Base-by-base conservation (phyloP, 1,140 invertebrate genomes). In the Oryzaephilus surinamensis region DNA sequence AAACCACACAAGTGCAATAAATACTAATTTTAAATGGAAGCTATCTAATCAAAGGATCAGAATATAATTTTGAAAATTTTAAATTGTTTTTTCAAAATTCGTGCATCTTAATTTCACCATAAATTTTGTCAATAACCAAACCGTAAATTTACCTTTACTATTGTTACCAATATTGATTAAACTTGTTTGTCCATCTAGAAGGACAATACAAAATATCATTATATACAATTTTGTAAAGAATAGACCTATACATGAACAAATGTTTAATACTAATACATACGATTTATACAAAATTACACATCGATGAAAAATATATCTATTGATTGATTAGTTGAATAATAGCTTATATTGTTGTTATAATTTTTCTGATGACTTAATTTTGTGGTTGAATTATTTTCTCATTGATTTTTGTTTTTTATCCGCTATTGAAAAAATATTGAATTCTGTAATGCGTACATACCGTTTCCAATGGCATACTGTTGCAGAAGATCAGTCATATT, bases 401-500 rank as follows among this genome's bases (percentile, higher is more conserved):
- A n/a, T n/a, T n/a, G n/a, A n/a, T n/a, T n/a, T n/a, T n/a, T n/a
- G n/a, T n/a, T n/a, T n/a, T n/a, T n/a, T n/a, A n/a, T n/a, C n/a
- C n/a, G 1, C 10, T 21, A 10, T 21, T 21, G 23, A n/a, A 24
- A 24, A n/a, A n/a, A 24, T 33, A 10, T 32, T n/a, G n/a, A 15
- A 32, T 7, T 32, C n/a, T 26, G 19, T 30, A 12, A 12, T 7
- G 11, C 10, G 19, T 38, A 51, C 67, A 65, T 66, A 88, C 84
- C 82, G 61, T 86, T 88, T 45, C 86, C 85, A 52, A 89, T 76
- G 33, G 84, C 79, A 58, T 90, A 88, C 59, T 89, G 84, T 55
- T 89, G 84, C 33, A 89, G 66, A 7, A 88, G 67, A 61, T 89
- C 85, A 33, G 84, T 88, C 84, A 92, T 89, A 61, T 92, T 92